Evolutionary conservation across 2,888 invertebrate species (phyloP), one percentile per base, ranked within the genome.

Genomic region (Carcina quercana): DNA sequence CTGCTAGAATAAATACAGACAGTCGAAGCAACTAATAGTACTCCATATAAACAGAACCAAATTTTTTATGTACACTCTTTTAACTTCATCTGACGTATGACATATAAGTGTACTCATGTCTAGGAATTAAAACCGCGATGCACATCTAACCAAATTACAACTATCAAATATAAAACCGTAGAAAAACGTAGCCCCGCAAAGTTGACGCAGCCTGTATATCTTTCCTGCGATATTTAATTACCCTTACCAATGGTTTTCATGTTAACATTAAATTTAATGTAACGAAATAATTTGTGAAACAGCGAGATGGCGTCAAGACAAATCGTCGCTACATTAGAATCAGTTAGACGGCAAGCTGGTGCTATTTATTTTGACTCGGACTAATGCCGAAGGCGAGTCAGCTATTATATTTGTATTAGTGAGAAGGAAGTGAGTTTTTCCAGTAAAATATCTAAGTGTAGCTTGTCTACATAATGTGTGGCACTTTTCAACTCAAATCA

Each of bases 241-340:
- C 45, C 24, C 32, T 35, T 47, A 45, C 47, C 43, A 40, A 38
- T 43, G 40, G 55, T 50, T 53, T 40, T 42, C 53, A 37, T 59
- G 62, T 59, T 52, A 56, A 51, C 59, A 60, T 68, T 61, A 62
- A 57, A 42, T 59, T 38, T 60, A 68, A 67, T 58, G 60, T 48
- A 57, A 61, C 52, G 50, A 58, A 59, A 65, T 64, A 64, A 60
- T 67, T 62, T 55, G 54, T 53, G 31, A 38, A 39, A 45, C 43
- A 30, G 38, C 28, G 35, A 34, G 47, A 42, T 40, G 45, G 45
- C 47, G 52, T 42, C 35, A 27, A 45, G 45, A 53, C 48, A 46
- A 50, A 49, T 52, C 37, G 45, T 37, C 42, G 45, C 47, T 43
- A 40, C 42, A 66, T 72, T 67, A 64, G 63, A 71, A 71, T 71